These are phyloP conservation scores for Alectoris magna DNA, from an alignment of 2,797 vertebrate genomes.

Conservation along the genomic window DNA sequence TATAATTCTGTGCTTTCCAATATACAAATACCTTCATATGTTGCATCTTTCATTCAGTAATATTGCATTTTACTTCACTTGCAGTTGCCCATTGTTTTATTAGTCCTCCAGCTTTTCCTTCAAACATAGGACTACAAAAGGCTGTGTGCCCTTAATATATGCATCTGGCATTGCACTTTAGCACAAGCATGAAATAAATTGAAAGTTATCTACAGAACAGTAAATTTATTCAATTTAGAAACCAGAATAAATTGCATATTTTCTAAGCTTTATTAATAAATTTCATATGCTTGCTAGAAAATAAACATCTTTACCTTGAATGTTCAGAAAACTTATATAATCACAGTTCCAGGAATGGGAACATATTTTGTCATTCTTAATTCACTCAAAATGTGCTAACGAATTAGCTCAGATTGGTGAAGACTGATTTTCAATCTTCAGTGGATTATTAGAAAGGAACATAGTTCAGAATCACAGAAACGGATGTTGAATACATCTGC, in stretches of 20 bases:
- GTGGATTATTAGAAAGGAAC: not conserved
- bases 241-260: not conserved
- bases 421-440: not conserved
- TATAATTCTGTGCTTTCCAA: not conserved
- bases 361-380: not conserved
- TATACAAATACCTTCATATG: not conserved
- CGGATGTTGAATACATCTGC: not conserved
- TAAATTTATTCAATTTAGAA: not conserved
- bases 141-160: not conserved
- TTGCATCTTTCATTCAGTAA: not conserved
- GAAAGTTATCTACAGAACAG: not conserved
- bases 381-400: not conserved
- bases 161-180: conserved; percentile 15
- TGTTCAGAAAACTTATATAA: not conserved
- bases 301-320: not conserved
- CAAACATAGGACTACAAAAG: not conserved
- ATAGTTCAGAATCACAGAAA: not conserved
- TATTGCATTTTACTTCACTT: not conserved
- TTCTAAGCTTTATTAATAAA: not conserved
- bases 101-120: not conserved
- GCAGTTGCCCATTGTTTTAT: not conserved
- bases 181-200: not conserved
- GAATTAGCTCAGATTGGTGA: conserved; percentile 6
- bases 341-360: not conserved
- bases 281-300: not conserved